Base-by-base conservation (phyloP, 2,888 invertebrate genomes). In the Scelioninae gen. 1 region DNA sequence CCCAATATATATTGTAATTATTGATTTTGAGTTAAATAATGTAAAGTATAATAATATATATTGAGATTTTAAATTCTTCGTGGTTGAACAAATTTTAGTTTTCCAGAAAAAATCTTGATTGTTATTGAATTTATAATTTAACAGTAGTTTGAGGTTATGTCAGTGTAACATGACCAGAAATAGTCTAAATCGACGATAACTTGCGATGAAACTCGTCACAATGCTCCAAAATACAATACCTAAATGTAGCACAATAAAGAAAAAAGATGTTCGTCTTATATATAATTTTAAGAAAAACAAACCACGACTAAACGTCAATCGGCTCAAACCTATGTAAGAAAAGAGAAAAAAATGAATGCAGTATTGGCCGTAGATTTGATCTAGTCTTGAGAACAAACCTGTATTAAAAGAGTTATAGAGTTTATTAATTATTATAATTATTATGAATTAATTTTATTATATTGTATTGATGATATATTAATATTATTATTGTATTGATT, bases 381-480 rank as follows among this genome's bases (percentile, higher is more conserved):
- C 91, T 91, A 91, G 91, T 91, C 91, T 88, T 90, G 87, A 89
- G 88, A 90, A 91, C 89, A 89, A 90, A 89, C 87, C 87, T 90
- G 89, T 91, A 90, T 91, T 90, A 88, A 90, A 88, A 89, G 23
- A 38, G 8, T 90, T 89, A 87, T 89, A 91, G 88, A 91, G 91
- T 90, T 90, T 89, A 90, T 90, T 87, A 89, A 87, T 88, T 86
- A 87, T 83, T 83, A 87, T 83, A 81, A 87, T 85, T 31, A 84
- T 77, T 79, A 63, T 23, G 23, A 23, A 23, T 2, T 23, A 38
- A 9, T 38, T 15, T 47, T 47, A 47, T 82, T 83, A 85, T 72
- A 85, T 79, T 63, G 47, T 63, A 47, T 15, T 47, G 9, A 15
- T 53, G 11, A 84, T 80, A 75, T 71, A 66, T 84, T 58, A 79